Conservation (phyloP, 1,140 invertebrate genomes). For the Ridgeia piscesae region DNA sequence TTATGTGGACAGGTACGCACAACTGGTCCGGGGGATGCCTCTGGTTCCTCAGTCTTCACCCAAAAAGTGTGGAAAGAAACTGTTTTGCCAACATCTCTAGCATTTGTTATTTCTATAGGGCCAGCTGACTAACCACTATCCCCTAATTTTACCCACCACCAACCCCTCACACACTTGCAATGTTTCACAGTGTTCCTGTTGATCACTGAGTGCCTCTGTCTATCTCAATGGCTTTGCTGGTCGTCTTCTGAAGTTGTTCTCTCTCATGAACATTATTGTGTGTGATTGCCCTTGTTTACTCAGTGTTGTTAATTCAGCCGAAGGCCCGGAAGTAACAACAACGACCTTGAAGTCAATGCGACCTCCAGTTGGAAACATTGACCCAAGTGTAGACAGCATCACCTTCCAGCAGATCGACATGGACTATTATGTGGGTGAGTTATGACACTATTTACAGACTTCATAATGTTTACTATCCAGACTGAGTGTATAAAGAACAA, state of each 20-base stretch:
- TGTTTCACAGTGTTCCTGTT: no score
- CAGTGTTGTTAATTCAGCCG: constrained; percentile 23
- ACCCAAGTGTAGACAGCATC: constrained; percentile 70
- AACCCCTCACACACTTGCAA: no score
- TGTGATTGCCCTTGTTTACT: no score
- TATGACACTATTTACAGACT: not conserved
- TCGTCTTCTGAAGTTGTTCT: no score
- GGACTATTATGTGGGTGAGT: constrained; percentile 81
- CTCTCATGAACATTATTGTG: no score
- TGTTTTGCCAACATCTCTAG: no score
- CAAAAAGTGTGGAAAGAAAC: not conserved
- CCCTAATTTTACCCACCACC: not conserved
- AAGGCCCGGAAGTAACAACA: constrained; percentile 35
- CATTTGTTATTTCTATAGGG: not conserved
- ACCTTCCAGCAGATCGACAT: constrained; percentile 70
- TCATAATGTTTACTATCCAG: not conserved
- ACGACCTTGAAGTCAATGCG: constrained; percentile 63
- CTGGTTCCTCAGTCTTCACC: not conserved
- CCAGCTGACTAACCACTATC: not conserved
- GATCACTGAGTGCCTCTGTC: no score
- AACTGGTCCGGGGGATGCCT: no score
- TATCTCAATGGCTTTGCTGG: no score
- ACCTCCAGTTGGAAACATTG: constrained; percentile 68
- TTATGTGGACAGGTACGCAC: no score
- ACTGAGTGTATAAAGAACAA: not conserved